These are phyloP conservation scores for Anguilla anguilla DNA, from an alignment of 2,797 vertebrate genomes.

Conservation along the genomic window DNA sequence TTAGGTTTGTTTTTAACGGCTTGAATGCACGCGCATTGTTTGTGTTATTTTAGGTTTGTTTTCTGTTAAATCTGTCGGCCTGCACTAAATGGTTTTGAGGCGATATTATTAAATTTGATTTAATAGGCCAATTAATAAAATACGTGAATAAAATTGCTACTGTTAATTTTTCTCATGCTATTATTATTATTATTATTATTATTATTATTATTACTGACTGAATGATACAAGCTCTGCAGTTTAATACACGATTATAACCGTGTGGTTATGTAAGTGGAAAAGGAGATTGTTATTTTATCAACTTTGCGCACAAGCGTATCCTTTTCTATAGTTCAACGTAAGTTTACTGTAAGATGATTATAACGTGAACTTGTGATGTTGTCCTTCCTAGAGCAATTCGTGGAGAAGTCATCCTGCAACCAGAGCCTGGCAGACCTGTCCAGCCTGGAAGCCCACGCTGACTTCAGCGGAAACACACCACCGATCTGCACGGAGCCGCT, in stretches of 20 bases:
- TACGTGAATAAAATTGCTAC: no score
- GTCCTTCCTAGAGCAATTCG: conserved; percentile 87
- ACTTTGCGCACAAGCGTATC: neutral
- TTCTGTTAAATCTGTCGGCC: neutral
- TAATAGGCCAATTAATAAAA: neutral
- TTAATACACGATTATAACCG: neutral
- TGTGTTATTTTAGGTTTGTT: neutral
- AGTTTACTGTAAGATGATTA: neutral
- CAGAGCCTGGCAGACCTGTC: conserved; percentile 84
- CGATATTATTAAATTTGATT: neutral
- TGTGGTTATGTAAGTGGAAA: neutral
- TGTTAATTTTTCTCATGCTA: neutral
- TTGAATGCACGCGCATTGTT: neutral
- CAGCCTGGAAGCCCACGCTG: conserved; percentile 80
- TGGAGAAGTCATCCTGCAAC: conserved; percentile 92
- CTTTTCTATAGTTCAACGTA: neutral
- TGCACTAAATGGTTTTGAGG: neutral
- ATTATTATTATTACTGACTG: neutral
- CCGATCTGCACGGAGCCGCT: conserved; percentile 88
- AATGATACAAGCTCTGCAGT: neutral
- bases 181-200: conserved; percentile 5
- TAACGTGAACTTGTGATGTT: neutral
- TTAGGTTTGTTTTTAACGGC: neutral
- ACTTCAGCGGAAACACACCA: conserved; percentile 73
- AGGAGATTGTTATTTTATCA: neutral